Evolutionary conservation across 2,113 vertebrate species (phyloP).

Genomic region (Pionites leucogaster): DNA sequence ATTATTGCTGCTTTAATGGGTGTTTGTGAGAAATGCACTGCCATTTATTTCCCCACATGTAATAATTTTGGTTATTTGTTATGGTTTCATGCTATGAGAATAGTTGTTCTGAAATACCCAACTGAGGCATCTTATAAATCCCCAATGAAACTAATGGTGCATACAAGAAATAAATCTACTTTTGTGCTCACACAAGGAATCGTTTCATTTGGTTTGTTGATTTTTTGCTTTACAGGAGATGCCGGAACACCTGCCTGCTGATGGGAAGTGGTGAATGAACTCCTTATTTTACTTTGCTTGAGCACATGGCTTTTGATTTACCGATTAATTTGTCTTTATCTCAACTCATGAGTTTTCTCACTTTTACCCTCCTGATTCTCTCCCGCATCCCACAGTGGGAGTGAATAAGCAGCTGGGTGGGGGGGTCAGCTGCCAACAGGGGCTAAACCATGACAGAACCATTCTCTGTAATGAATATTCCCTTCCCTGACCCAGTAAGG

Average conservation of each 20-base stretch:
- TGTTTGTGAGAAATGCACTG: not conserved
- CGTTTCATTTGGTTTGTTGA: not conserved
- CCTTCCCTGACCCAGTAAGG: not conserved
- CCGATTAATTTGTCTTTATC: not conserved
- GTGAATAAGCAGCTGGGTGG: accelerated
- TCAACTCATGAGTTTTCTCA: not conserved
- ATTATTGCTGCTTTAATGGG: not conserved
- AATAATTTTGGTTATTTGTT: not conserved
- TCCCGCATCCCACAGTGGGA: not conserved
- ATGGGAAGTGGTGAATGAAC: not conserved
- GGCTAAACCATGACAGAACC: not conserved
- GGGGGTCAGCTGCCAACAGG: accelerated
- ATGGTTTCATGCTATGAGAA: not conserved
- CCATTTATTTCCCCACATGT: not conserved
- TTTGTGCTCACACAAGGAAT: not conserved
- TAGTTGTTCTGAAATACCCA: not conserved
- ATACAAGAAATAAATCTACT: not conserved
- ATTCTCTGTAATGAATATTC: not conserved
- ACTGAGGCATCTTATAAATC: not conserved
- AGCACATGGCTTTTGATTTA: not conserved
- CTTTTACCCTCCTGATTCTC: not conserved
- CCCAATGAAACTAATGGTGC: not conserved
- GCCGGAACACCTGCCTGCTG: not conserved
- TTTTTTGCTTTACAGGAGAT: not conserved
- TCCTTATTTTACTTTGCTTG: not conserved